These are phyloP conservation scores for Epinephelus coioides DNA, from an alignment of 2,797 vertebrate genomes.

Conservation along the genomic window DNA sequence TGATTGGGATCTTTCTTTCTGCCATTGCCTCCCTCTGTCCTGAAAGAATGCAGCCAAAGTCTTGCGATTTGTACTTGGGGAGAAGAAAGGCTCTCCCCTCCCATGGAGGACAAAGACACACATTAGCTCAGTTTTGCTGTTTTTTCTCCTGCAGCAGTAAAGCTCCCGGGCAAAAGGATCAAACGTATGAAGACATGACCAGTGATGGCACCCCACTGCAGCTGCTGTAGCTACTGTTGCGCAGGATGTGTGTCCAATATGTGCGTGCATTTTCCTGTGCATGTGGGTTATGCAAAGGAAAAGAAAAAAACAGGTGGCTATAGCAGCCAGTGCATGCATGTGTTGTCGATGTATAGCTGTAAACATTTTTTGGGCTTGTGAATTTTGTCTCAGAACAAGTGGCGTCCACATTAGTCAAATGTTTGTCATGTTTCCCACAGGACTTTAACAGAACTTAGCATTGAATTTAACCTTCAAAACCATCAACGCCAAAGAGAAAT, in stretches of 20 bases:
- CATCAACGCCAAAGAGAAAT: background rate
- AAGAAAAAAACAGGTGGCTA: constrained; percentile 66
- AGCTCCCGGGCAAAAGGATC: constrained; percentile 80
- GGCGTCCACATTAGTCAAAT: constrained; percentile 53
- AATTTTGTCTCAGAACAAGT: constrained; percentile 49
- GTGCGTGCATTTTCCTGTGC: constrained; percentile 25
- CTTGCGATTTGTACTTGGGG: constrained; percentile 87
- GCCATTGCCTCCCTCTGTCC: constrained; percentile 84
- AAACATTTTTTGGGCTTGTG: constrained; percentile 42
- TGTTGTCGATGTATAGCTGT: constrained; percentile 49
- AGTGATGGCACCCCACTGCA: constrained; percentile 76
- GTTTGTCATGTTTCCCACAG: constrained; percentile 68
- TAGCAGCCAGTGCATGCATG: constrained; percentile 39
- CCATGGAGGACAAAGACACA: constrained; percentile 86
- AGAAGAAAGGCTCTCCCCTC: constrained; percentile 85
- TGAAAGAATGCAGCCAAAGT: constrained; percentile 84
- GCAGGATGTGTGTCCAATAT: constrained; percentile 23
- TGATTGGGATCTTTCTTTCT: constrained; percentile 88
- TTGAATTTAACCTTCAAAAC: constrained; percentile 6
- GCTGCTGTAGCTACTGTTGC: constrained; percentile 75
- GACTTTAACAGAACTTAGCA: constrained; percentile 20
- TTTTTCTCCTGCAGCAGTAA: constrained; percentile 81
- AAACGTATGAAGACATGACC: constrained; percentile 83
- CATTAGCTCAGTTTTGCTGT: constrained; percentile 90
- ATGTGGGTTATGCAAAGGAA: constrained; percentile 30